These are phyloP conservation scores for pig (Sus scrofa) DNA, from an alignment of 2,113 vertebrate genomes.

Conservation along the genomic window DNA sequence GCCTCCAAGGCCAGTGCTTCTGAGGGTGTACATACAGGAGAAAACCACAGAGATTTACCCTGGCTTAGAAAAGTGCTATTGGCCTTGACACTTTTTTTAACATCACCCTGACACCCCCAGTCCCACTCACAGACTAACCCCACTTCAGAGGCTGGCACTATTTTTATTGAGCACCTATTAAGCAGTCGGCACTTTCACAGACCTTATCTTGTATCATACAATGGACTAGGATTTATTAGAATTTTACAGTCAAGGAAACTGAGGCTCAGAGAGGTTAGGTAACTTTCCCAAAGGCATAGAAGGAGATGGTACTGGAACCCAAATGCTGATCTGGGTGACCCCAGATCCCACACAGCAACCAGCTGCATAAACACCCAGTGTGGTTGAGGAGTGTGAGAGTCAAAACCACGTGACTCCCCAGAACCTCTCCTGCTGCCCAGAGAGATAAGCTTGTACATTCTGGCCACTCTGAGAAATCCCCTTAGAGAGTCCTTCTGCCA, in stretches of 20 bases:
- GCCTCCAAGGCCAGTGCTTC: background rate
- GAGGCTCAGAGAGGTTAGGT: background rate
- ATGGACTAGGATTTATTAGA: background rate
- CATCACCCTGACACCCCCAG: background rate
- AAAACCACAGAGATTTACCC: background rate
- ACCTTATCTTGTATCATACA: background rate
- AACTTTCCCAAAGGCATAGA: background rate
- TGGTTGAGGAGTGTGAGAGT: background rate
- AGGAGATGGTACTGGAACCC: background rate
- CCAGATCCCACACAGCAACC: too few relatives aligned
- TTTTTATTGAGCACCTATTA: background rate
- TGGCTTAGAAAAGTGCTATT: background rate
- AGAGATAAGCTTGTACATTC: background rate
- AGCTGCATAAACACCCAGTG: background rate
- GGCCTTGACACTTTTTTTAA: background rate
- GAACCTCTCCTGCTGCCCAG: background rate
- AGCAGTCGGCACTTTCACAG: background rate
- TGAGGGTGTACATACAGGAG: background rate
- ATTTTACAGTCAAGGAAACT: background rate
- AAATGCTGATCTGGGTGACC: background rate
- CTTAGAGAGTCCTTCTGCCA: background rate
- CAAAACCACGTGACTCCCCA: background rate
- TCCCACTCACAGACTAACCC: background rate
- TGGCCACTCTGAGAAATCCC: background rate
- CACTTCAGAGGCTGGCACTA: background rate